A percentile compares a stretch with the other conserved stretches of the same genome.
phyloP scores from a whole-genome alignment of 2,113 vertebrate genomes.

The Malurus cyaneus region DNA sequence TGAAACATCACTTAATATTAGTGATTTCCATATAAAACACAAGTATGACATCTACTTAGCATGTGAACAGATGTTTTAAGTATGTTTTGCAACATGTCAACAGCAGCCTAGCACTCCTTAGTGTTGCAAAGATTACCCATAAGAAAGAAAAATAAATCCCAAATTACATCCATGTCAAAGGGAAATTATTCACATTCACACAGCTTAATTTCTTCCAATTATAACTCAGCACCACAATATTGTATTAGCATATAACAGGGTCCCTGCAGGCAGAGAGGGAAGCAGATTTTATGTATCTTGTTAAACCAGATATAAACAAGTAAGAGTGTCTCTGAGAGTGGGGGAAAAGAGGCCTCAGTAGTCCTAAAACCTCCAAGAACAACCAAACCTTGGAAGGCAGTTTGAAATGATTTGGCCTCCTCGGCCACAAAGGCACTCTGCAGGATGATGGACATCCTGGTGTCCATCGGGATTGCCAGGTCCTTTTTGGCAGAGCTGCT shows the following conservation, averaged over 20 bases:
- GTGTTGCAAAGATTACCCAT: neutral
- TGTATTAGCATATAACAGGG: neutral
- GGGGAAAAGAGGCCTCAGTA: neutral
- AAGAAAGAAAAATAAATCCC: neutral
- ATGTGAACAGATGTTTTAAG: neutral
- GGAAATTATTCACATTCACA: neutral
- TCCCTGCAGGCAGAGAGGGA: neutral
- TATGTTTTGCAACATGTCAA: neutral
- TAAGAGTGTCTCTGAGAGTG: fast-evolving
- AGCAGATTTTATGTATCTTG: neutral
- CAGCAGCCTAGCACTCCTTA: neutral
- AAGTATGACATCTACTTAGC: neutral
- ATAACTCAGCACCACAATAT: neutral
- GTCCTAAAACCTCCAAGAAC: neutral
- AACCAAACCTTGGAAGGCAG: neutral
- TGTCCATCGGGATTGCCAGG: neutral
- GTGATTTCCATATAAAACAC: neutral
- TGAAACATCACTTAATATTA: neutral
- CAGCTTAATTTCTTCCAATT: neutral
- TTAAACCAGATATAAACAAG: neutral
- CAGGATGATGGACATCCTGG: neutral
- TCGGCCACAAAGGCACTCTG: neutral
- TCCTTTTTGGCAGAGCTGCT: neutral
- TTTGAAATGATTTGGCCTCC: neutral
- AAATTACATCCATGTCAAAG: neutral